Evolutionary conservation across 2,888 invertebrate genomes (phyloP).

Genomic region (Panorpa germanica): DNA sequence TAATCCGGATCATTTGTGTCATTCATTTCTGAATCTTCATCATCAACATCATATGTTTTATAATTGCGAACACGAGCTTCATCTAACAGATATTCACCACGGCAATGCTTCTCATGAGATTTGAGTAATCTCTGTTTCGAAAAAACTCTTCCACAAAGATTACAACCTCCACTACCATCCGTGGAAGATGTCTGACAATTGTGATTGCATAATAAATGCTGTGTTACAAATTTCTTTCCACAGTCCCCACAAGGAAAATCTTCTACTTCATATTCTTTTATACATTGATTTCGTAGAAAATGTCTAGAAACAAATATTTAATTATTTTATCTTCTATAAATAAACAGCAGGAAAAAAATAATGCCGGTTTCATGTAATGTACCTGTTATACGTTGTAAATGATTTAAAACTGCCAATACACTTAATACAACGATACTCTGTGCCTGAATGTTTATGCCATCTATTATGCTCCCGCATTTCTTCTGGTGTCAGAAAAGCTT

Average conservation of each 20-base stretch:
- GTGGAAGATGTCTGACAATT: too few species aligned
- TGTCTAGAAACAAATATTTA: not conserved
- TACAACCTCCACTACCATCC: too few species aligned
- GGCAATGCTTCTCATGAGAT: too few species aligned
- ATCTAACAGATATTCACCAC: too few species aligned
- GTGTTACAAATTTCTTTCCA: slow-evolving; percentile 19
- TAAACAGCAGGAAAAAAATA: not conserved
- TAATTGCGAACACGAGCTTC: too few species aligned
- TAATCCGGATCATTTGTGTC: too few species aligned
- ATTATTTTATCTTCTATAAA: not conserved
- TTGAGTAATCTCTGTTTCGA: too few species aligned
- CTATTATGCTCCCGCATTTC: slow-evolving; percentile 26
- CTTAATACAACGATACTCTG: slow-evolving; percentile 26
- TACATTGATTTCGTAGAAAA: slow-evolving; percentile 13
- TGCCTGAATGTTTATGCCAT: slow-evolving; percentile 22
- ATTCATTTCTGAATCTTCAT: too few species aligned
- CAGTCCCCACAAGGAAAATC: slow-evolving; percentile 21
- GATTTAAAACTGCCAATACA: slow-evolving; percentile 22
- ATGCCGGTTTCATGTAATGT: slow-evolving; percentile 3
- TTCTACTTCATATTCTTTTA: slow-evolving; percentile 15
- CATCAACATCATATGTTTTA: too few species aligned
- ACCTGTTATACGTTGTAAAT: slow-evolving; percentile 13
- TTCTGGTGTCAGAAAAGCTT: slow-evolving; percentile 22
- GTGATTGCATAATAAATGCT: too few species aligned
- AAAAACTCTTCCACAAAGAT: too few species aligned